Conservation (phyloP, 2,113 vertebrate species). For the Dipodomys merriami region DNA sequence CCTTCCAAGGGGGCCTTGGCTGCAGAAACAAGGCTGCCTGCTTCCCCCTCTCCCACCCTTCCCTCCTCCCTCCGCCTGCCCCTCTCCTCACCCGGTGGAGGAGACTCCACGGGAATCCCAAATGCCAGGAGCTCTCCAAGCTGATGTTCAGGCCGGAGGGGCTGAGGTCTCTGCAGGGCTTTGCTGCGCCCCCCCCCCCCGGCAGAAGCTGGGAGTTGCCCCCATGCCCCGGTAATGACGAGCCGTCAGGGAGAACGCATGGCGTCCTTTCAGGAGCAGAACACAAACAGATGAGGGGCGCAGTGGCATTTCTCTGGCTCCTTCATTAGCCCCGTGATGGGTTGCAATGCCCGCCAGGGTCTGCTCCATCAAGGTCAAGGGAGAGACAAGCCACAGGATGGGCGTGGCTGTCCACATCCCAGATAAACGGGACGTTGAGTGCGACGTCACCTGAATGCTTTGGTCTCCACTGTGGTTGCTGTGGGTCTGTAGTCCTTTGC, state of each 20-base stretch:
- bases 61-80: background rate
- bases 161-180: slow-evolving; percentile 21
- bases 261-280: slow-evolving; percentile 85
- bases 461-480: slow-evolving; percentile 16
- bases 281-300: slow-evolving; percentile 85
- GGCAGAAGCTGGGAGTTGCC: slow-evolving; percentile 74
- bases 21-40: no score
- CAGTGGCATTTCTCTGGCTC: slow-evolving; percentile 85
- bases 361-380: slow-evolving; percentile 80
- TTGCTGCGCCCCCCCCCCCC: slow-evolving; percentile 77
- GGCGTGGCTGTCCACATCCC: slow-evolving; percentile 54
- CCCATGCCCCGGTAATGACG: slow-evolving; percentile 85
- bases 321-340: slow-evolving; percentile 87
- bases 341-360: slow-evolving; percentile 74
- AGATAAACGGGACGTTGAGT: slow-evolving; percentile 30
- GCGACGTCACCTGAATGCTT: background rate
- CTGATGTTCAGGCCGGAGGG: background rate
- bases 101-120: background rate
- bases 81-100: background rate
- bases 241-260: slow-evolving; percentile 89
- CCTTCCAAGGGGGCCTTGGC: background rate
- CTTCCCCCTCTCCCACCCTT: background rate
- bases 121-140: background rate
- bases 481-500: slow-evolving; percentile 35
- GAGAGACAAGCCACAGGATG: slow-evolving; percentile 61